phyloP scores from a whole-genome alignment of 2,113 vertebrate species.

The Callaeas wilsoni region DNA sequence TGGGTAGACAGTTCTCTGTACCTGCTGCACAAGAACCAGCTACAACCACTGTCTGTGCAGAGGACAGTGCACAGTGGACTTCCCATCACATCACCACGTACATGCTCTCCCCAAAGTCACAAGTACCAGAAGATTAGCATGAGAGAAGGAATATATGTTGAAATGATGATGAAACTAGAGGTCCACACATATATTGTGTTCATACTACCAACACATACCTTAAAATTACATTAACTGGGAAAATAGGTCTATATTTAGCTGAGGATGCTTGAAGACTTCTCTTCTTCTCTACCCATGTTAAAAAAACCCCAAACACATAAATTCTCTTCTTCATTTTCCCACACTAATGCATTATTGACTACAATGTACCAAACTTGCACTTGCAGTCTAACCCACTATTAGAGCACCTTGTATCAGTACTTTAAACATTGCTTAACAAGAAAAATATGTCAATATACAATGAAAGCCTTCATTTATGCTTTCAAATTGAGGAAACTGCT shows the following conservation, averaged over 20 bases:
- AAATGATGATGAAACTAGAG: neutral
- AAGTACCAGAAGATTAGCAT: neutral
- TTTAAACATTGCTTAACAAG: constrained; percentile 85
- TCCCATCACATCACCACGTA: neutral
- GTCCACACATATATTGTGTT: neutral
- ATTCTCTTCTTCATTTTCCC: constrained; percentile 33
- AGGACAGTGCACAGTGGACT: neutral
- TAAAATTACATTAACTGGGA: neutral
- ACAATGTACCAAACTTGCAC: constrained; percentile 72
- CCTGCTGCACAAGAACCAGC: neutral
- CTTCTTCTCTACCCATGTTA: neutral
- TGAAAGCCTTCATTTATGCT: constrained; percentile 81
- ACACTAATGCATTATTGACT: constrained; percentile 61
- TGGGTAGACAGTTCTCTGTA: neutral
- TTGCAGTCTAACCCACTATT: constrained; percentile 78
- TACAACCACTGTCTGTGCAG: neutral
- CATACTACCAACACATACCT: neutral
- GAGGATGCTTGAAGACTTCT: neutral
- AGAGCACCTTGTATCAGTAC: constrained; percentile 79
- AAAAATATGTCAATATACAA: constrained; percentile 81
- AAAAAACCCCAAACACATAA: neutral
- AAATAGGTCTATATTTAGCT: neutral
- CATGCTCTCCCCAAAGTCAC: neutral
- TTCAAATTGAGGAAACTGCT: constrained; percentile 79
- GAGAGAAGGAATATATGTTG: neutral